These are phyloP conservation scores for Grantiella picta DNA, from an alignment of 2,113 vertebrate genomes.

Conservation along the genomic window DNA sequence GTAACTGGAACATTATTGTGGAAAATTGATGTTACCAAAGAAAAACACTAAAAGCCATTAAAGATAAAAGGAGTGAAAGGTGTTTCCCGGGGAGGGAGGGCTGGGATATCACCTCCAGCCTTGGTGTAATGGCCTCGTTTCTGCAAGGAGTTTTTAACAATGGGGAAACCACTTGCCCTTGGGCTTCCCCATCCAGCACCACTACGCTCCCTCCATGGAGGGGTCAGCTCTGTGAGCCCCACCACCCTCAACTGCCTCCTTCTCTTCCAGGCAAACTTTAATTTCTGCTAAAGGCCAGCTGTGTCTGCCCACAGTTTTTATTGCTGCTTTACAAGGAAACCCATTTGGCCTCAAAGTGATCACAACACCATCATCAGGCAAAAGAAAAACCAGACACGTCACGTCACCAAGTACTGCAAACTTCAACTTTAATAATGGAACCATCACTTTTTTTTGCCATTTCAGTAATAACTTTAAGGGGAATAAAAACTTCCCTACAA, in stretches of 20 bases:
- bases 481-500: slow-evolving; percentile 73
- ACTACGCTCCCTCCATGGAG: accelerated
- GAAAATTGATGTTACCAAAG: accelerated
- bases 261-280: neutral
- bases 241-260: neutral
- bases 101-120: neutral
- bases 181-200: neutral
- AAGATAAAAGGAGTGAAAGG: neutral
- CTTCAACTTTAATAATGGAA: slow-evolving; percentile 84
- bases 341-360: neutral
- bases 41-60: neutral
- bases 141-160: neutral
- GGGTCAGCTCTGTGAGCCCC: neutral
- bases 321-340: neutral
- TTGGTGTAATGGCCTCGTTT: accelerated
- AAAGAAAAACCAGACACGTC: neutral
- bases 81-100: neutral
- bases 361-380: neutral
- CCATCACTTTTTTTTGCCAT: slow-evolving; percentile 52
- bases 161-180: accelerated
- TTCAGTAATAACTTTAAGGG: slow-evolving; percentile 74
- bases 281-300: neutral
- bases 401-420: slow-evolving; percentile 36
- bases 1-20: neutral
- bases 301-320: neutral